Evolutionary conservation across 2,113 vertebrate species (phyloP), one percentile per base, ranked within the genome.

Genomic region (Bubo bubo): DNA sequence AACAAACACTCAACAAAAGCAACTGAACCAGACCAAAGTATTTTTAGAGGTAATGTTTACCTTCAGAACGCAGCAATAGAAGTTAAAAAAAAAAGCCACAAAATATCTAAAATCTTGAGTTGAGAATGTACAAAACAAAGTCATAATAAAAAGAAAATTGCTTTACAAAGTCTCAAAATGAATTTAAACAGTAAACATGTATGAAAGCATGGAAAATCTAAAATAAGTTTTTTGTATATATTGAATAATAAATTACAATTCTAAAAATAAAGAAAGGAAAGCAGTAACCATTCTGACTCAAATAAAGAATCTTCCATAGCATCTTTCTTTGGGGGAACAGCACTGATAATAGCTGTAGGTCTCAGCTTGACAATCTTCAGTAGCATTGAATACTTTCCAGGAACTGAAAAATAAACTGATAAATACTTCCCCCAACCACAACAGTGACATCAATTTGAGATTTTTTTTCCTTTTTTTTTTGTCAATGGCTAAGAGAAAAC

Each of bases 41-140:
- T 94, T 98, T 97, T 97, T 80, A 94, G 72, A 97, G 93, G 96
- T 97, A 95, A 97, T 21, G 23, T 97, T 97, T 98, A 97, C 93
- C 87, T 3, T 96, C 77, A 95, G 89, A 96, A 95, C 0, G 83
- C 96, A 97, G 92, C 92, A 95, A 93, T 84, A 94, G 60, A 95
- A 89, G 66, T 88, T 96, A 56, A 95, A 95, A 85, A 76, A 76
- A 88, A 49, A 79, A 83, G 17, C 76, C 94, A 94, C 95, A 90
- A 90, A 96, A 95, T 89, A 89, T 89, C 93, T 96, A 95, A 98
- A 97, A 94, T 85, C 68, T 93, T 94, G 64, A 88, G 80, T 75
- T 93, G 95, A 97, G 70, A 95, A 97, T 96, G 94, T 98, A 97
- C 97, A 98, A 98, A 98, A 98, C 91, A 79, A 95, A 93, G 81